Percentiles rank a stretch among this genome's conserved stretches.
phyloP scores from a whole-genome alignment of 2,113 vertebrate species.

The Lycocorax pyrrhopterus region DNA sequence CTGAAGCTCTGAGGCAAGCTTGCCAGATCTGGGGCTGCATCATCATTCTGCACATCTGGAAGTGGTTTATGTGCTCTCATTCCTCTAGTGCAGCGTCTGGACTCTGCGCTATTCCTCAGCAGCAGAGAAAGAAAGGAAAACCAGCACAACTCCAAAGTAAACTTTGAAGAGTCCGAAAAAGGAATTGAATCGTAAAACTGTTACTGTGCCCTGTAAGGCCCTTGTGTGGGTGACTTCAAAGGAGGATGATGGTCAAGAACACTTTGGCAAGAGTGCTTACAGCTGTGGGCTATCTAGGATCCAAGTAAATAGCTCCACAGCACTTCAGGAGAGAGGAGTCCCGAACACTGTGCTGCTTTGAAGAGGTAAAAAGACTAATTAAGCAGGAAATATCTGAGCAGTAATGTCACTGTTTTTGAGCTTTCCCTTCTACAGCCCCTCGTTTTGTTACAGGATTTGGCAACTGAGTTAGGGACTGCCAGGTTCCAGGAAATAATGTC shows the following conservation, averaged over 20 bases:
- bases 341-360: slow-evolving; percentile 35
- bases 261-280: slow-evolving; percentile 24
- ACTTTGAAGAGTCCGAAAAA: slow-evolving; percentile 32
- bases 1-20: slow-evolving; percentile 13
- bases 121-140: slow-evolving; percentile 54
- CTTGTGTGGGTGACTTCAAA: slow-evolving; percentile 31
- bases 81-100: slow-evolving; percentile 17
- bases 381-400: slow-evolving; percentile 36
- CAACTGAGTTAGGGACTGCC: background rate
- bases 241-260: slow-evolving; percentile 41
- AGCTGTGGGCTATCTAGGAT: slow-evolving; percentile 22
- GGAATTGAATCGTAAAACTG: slow-evolving; percentile 32
- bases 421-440: slow-evolving; percentile 18
- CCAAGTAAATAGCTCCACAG: slow-evolving; percentile 26
- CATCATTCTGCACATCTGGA: slow-evolving; percentile 70
- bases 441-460: slow-evolving; percentile 30
- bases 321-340: slow-evolving; percentile 50
- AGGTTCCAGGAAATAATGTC: slow-evolving; percentile 16
- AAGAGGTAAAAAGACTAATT: slow-evolving; percentile 73
- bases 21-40: slow-evolving; percentile 33
- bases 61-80: slow-evolving; percentile 65
- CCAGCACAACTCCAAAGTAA: slow-evolving; percentile 47
- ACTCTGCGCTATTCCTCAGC: slow-evolving; percentile 30
- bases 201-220: slow-evolving; percentile 33
- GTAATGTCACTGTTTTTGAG: slow-evolving; percentile 18